Evolutionary conservation across 2,888 invertebrate species (phyloP).

Genomic region (Heliconius sara): DNA sequence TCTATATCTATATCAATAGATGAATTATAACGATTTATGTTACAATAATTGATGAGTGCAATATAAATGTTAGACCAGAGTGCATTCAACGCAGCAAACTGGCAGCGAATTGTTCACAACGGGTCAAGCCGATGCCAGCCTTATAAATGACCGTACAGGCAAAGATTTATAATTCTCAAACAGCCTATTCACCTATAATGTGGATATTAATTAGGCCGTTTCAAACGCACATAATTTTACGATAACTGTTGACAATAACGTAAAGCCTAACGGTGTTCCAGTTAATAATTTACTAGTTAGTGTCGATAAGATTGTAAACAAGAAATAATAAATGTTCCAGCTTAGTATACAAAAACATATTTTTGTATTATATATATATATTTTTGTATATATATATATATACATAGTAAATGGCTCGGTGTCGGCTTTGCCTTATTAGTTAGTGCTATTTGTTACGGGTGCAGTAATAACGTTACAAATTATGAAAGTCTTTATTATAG

Average conservation of each 20-base stretch:
- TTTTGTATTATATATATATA: too few species aligned
- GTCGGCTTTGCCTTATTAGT: slow-evolving; percentile 38
- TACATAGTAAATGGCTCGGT: slow-evolving; percentile 33
- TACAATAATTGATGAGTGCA: slow-evolving; percentile 41
- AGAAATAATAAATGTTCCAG: slow-evolving; percentile 38
- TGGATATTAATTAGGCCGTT: slow-evolving; percentile 31
- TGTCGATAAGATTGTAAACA: slow-evolving; percentile 36
- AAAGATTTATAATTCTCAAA: slow-evolving; percentile 41
- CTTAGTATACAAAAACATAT: slow-evolving; percentile 25
- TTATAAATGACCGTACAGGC: slow-evolving; percentile 44
- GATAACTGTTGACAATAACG: slow-evolving; percentile 40
- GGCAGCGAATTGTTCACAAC: slow-evolving; percentile 31
- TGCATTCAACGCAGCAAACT: slow-evolving; percentile 32
- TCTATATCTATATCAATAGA: too few species aligned
- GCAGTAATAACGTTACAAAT: slow-evolving; percentile 32
- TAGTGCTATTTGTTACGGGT: slow-evolving; percentile 29
- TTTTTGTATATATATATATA: too few species aligned
- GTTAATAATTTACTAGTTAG: slow-evolving; percentile 38
- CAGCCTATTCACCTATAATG: slow-evolving; percentile 25
- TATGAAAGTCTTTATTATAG: slow-evolving; percentile 31
- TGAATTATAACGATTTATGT: slow-evolving; percentile 31
- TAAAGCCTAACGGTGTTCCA: slow-evolving; percentile 40
- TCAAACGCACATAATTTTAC: slow-evolving; percentile 36
- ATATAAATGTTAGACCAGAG: slow-evolving; percentile 23
- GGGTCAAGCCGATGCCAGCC: slow-evolving; percentile 25